Conservation (phyloP, 2,113 vertebrate genomes). For the Xyrauchen texanus region DNA sequence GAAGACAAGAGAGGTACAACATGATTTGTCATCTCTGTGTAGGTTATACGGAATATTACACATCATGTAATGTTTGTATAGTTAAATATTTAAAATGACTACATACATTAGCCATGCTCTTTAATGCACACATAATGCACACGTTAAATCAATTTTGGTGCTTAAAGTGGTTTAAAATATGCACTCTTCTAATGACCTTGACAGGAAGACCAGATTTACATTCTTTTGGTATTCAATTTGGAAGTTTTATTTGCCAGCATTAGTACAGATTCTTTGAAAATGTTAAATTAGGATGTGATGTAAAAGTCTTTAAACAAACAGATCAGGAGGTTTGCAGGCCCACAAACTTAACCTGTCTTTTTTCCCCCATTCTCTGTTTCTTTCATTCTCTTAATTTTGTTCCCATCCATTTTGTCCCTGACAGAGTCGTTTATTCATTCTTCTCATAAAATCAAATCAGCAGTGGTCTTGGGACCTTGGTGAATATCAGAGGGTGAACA, state of each 20-base stretch:
- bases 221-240: background rate
- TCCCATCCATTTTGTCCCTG: constrained; percentile 1
- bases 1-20: constrained; percentile 55
- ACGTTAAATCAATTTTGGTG: background rate
- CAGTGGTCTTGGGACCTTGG: constrained; percentile 45
- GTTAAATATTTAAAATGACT: background rate
- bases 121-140: background rate
- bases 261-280: too few relatives aligned
- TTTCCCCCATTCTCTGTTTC: background rate
- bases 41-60: constrained; percentile 54
- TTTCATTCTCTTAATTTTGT: constrained; percentile 1
- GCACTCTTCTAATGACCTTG: background rate
- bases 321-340: too few relatives aligned
- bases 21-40: constrained; percentile 57
- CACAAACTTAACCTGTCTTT: background rate
- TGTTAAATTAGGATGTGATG: too few relatives aligned
- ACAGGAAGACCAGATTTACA: background rate
- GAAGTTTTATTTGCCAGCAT: background rate
- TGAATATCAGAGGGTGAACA: constrained; percentile 50
- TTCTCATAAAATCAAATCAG: constrained; percentile 39
- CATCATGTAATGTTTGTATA: constrained; percentile 42
- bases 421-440: constrained; percentile 45
- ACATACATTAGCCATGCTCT: background rate
- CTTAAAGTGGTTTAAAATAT: background rate
- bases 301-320: too few relatives aligned